Conservation (phyloP, 2,797 vertebrate genomes). For the Anguilla pacifica region DNA sequence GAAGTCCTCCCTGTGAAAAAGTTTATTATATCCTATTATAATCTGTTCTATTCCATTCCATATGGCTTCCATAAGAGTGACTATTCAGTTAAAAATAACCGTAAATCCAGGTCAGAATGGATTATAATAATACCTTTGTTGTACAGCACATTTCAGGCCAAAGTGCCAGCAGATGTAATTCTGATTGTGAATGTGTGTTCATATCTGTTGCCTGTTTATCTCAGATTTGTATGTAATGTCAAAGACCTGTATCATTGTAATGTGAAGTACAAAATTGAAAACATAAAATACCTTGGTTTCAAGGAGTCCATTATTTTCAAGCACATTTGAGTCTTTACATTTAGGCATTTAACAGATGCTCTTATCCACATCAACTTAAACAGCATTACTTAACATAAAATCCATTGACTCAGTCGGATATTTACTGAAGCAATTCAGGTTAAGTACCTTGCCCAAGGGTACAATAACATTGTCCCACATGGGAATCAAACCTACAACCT, state of each 20-base stretch:
- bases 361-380: neutral
- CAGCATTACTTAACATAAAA: neutral
- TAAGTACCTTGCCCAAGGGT: conserved; percentile 1
- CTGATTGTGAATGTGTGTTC: neutral
- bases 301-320: neutral
- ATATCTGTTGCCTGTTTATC: neutral
- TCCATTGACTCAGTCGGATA: neutral
- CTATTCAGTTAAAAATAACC: neutral
- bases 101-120: neutral
- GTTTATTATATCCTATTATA: too few relatives aligned
- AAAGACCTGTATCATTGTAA: neutral
- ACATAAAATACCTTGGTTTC: neutral
- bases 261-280: neutral
- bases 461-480: neutral
- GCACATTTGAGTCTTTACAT: neutral
- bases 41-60: too few relatives aligned
- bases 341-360: neutral
- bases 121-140: neutral
- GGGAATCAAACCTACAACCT: neutral
- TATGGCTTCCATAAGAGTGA: neutral
- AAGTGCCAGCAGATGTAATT: neutral
- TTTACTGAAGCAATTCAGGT: conserved; percentile 9
- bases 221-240: neutral
- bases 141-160: neutral
- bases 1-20: neutral